A percentile compares a stretch with the other conserved stretches of the same genome.
These are phyloP conservation scores for Calyptommatus sinebrachiatus DNA, from an alignment of 2,113 vertebrate genomes.

Conservation along the genomic window DNA sequence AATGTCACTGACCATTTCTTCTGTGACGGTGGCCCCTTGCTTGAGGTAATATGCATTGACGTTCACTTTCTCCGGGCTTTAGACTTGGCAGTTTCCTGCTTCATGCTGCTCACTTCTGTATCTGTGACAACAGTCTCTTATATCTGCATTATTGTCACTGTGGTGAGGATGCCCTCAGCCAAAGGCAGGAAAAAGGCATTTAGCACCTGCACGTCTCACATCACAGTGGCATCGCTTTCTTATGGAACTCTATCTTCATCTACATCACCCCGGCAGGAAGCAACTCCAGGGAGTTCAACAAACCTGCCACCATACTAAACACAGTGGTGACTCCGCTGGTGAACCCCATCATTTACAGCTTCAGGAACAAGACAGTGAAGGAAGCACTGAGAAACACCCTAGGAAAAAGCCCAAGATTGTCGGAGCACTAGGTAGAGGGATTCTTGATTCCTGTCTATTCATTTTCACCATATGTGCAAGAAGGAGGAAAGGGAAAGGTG, in stretches of 20 bases:
- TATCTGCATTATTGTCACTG: constrained; percentile 6
- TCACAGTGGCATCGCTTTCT: constrained; percentile 36
- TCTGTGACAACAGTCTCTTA: constrained; percentile 32
- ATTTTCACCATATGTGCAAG: not conserved
- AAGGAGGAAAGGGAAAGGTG: too few relatives aligned
- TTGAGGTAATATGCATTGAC: constrained; percentile 33
- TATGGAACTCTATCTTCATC: constrained; percentile 43
- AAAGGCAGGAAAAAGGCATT: constrained; percentile 30
- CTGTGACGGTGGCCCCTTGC: constrained; percentile 36
- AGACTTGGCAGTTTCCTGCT: constrained; percentile 20
- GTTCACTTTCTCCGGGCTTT: constrained; percentile 8
- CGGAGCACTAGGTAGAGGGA: not conserved
- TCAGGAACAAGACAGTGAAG: constrained; percentile 29
- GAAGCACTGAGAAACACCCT: not conserved
- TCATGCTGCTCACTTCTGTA: constrained; percentile 30
- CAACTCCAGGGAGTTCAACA: constrained; percentile 13
- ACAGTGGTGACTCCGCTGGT: constrained; percentile 34
- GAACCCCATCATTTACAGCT: constrained; percentile 43
- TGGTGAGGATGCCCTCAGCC: constrained; percentile 25
- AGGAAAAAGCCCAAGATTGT: not conserved
- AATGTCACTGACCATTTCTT: constrained; percentile 42
- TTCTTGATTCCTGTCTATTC: not conserved
- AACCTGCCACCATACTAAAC: constrained; percentile 38
- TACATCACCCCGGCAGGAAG: constrained; percentile 20
- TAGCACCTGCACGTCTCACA: constrained; percentile 29